Evolutionary conservation across 2,888 invertebrate genomes (phyloP).

Genomic region (Drosophila rubida): DNA sequence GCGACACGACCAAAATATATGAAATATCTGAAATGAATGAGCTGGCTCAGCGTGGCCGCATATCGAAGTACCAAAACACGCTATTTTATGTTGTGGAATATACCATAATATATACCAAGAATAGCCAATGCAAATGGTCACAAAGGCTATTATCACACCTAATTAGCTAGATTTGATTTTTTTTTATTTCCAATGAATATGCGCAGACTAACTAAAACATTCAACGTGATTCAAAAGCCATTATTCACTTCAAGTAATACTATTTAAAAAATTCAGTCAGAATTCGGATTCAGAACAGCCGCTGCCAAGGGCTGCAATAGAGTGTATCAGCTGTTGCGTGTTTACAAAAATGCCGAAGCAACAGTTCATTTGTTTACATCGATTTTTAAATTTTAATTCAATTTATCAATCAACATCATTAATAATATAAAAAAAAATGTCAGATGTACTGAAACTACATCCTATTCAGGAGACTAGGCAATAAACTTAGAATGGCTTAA

Average conservation of each 20-base stretch:
- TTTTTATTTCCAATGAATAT: too few species aligned
- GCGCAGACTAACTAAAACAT: too few species aligned
- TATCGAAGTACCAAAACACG: neutral
- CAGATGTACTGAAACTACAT: neutral
- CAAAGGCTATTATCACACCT: neutral
- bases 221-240: too few species aligned
- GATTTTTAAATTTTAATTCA: neutral
- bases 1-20: constrained; percentile 65
- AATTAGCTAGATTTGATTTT: too few species aligned
- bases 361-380: neutral
- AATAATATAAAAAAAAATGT: constrained; percentile 4
- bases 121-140: neutral
- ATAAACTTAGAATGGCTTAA: constrained; percentile 70
- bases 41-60: neutral
- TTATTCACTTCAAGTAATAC: too few species aligned
- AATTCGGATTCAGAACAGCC: neutral
- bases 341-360: neutral
- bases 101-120: neutral
- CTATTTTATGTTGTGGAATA: neutral
- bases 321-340: neutral
- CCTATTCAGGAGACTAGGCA: too few species aligned
- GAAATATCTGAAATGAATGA: constrained; percentile 60
- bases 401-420: neutral
- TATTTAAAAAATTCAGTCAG: too few species aligned
- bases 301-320: neutral